phyloP scores from a whole-genome alignment of 2,113 vertebrate species.

The Passer montanus region DNA sequence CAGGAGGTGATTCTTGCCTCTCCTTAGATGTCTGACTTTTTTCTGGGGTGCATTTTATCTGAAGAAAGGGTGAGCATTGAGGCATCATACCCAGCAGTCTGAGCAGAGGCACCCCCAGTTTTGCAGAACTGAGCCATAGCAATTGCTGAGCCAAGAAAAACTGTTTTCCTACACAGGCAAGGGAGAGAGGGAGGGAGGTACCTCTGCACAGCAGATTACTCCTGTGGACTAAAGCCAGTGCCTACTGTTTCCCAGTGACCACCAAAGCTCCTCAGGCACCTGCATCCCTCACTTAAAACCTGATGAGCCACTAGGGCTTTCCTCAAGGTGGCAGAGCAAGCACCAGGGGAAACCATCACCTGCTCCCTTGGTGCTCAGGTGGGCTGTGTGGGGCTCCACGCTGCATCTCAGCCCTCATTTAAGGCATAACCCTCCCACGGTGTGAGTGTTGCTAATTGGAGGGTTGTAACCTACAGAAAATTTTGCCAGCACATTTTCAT shows the following conservation, averaged over 20 bases:
- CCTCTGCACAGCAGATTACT: background rate
- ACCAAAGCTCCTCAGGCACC: background rate
- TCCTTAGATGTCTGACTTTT: background rate
- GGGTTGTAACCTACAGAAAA: background rate
- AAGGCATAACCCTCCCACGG: background rate
- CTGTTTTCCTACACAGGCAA: background rate
- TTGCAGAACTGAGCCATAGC: background rate
- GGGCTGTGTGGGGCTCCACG: background rate
- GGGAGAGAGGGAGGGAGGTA: background rate
- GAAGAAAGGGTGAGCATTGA: background rate
- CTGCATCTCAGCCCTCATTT: background rate
- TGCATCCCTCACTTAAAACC: background rate
- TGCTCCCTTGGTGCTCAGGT: accelerated
- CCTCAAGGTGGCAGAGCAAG: background rate
- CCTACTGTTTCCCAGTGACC: background rate
- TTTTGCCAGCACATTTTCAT: slow-evolving; percentile 26
- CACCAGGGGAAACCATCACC: accelerated
- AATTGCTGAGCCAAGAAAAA: background rate
- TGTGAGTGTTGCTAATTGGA: background rate
- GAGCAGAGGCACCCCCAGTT: accelerated
- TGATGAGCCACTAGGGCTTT: background rate
- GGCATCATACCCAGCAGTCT: background rate
- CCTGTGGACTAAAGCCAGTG: accelerated
- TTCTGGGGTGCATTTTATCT: background rate
- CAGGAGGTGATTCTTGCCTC: background rate